Evolutionary conservation across 2,888 invertebrate genomes (phyloP).

Genomic region (Strigamia maritima): DNA sequence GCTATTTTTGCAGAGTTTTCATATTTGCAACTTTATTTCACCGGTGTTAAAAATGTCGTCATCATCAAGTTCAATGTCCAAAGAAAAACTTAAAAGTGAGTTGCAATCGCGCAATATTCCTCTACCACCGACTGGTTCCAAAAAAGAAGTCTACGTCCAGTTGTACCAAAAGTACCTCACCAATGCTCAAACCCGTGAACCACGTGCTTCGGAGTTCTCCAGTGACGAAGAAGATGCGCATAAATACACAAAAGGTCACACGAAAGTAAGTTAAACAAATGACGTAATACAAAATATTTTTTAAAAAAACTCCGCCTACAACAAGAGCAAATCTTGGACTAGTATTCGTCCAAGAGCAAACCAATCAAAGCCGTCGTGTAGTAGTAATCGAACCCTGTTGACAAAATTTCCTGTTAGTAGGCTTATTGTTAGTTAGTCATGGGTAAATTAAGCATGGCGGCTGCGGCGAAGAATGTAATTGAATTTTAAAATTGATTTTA

Average conservation of each 20-base stretch:
- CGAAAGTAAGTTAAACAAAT: neutral
- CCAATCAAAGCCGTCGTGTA: neutral
- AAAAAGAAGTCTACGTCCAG: conserved; percentile 36
- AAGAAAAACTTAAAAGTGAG: conserved; percentile 37
- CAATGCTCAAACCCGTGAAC: neutral
- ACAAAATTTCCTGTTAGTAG: neutral
- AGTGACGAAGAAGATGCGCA: conserved; percentile 35
- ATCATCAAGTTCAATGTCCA: neutral
- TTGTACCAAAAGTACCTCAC: conserved; percentile 31
- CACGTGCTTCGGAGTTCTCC: conserved; percentile 33
- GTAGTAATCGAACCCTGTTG: neutral
- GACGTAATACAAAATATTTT: neutral
- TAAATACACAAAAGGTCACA: neutral
- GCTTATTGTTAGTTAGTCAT: neutral
- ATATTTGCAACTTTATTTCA: neutral
- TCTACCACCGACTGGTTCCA: conserved; percentile 33
- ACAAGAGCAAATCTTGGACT: neutral
- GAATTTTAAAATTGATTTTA: neutral
- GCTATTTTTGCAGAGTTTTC: neutral
- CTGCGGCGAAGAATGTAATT: neutral
- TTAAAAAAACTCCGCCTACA: neutral
- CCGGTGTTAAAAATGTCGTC: neutral
- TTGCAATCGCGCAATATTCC: conserved; percentile 15
- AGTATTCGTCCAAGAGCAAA: neutral
- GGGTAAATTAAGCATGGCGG: neutral